These are phyloP conservation scores for Cactoblastis cactorum DNA, from an alignment of 2,888 invertebrate species.

Conservation along the genomic window DNA sequence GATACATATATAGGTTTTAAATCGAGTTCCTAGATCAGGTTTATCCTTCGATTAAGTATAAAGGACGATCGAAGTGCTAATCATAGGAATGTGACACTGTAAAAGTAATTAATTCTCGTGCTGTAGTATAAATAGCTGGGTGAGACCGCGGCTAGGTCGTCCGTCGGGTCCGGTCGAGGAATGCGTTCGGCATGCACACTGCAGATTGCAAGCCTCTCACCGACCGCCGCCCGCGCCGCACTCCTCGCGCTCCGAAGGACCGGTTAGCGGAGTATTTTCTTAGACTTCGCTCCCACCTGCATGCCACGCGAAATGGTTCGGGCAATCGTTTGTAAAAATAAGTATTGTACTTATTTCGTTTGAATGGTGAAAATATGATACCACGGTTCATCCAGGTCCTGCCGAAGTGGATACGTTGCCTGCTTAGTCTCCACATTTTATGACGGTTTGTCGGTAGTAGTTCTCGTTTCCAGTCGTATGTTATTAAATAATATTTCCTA, in stretches of 20 bases:
- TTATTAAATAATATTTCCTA: too few species aligned
- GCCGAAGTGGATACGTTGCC: too few species aligned
- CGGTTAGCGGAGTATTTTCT: constrained; percentile 37
- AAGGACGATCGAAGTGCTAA: too few species aligned
- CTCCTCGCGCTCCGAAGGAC: constrained; percentile 32
- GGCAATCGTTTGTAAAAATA: neutral
- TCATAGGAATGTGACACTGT: neutral
- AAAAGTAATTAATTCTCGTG: neutral
- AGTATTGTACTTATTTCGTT: too few species aligned
- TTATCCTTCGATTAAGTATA: too few species aligned
- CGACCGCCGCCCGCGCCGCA: constrained; percentile 37
- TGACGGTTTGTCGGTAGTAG: too few species aligned
- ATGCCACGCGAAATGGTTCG: neutral
- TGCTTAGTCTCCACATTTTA: too few species aligned
- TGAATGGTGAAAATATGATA: too few species aligned
- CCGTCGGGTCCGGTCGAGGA: constrained; percentile 38
- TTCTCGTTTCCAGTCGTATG: too few species aligned
- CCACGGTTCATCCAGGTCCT: too few species aligned
- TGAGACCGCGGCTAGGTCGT: constrained; percentile 41
- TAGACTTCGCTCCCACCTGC: neutral
- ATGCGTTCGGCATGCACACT: constrained; percentile 63
- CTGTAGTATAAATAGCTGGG: neutral
- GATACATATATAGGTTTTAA: too few species aligned
- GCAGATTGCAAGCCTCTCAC: constrained; percentile 42
- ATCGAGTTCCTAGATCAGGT: too few species aligned